Evolutionary conservation across 2,113 vertebrate species (phyloP).

Genomic region (Macroglossus sobrinus): DNA sequence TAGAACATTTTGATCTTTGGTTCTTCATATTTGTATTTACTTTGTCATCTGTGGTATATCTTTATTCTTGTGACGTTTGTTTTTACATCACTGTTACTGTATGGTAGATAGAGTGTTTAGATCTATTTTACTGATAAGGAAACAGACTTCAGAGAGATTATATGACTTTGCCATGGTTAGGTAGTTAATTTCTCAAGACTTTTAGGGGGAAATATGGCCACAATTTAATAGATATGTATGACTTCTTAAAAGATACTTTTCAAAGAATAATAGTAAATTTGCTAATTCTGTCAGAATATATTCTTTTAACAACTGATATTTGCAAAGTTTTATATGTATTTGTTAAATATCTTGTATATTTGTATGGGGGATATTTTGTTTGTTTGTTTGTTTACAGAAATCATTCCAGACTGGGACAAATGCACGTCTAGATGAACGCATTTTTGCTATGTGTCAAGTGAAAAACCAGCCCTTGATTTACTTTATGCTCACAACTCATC

Average conservation of each 20-base stretch:
- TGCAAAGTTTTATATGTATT: slow-evolving; percentile 3
- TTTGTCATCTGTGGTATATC: neutral
- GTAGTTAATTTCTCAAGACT: neutral
- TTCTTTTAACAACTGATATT: slow-evolving; percentile 29
- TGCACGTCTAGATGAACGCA: slow-evolving; percentile 91
- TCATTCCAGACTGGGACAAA: slow-evolving; percentile 94
- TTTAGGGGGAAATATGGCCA: neutral
- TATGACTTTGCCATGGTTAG: neutral
- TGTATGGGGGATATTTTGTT: neutral
- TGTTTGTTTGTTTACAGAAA: slow-evolving; percentile 83
- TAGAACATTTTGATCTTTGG: neutral
- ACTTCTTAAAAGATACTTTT: slow-evolving; percentile 23
- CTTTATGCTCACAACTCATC: slow-evolving; percentile 94
- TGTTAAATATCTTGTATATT: neutral
- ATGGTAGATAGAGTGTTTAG: neutral
- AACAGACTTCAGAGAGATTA: neutral
- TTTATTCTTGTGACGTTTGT: neutral
- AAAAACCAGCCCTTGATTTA: slow-evolving; percentile 95
- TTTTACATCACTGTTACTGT: neutral
- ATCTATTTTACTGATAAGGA: neutral
- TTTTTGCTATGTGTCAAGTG: slow-evolving; percentile 96
- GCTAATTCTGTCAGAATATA: slow-evolving; percentile 10
- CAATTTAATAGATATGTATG: neutral
- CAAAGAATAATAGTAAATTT: slow-evolving; percentile 12
- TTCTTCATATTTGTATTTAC: neutral